Base-by-base conservation (phyloP, 2,113 vertebrate genomes). In the rabbit (Oryctolagus cuniculus) region DNA sequence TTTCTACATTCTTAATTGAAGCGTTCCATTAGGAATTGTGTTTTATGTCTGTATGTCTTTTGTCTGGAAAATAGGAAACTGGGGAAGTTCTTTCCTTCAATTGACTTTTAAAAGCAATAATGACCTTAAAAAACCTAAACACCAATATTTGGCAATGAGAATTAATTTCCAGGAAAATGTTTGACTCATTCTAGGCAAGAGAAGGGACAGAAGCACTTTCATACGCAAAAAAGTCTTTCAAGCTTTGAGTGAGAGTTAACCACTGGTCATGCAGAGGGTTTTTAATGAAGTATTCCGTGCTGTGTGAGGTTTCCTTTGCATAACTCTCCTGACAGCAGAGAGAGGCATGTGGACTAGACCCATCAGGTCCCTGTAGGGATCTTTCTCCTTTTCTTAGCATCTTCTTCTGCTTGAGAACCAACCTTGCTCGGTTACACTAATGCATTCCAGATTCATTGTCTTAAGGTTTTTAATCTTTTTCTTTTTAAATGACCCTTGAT, bases 151-250 rank as follows among this genome's bases (percentile, higher is more conserved):
- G 31, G 49, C 64, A 92, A 83, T 34, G 17, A 49, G 19, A 93
- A 55, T 9, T 66, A 72, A 86, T 87, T 96, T 91, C 69, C 82
- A 92, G 15, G 13, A 93, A 92, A 89, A 69, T 2, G 2, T 27
- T 55, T 74, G 5, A 38, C 19, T 16, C 9, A 83, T 94, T 79
- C 88, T 77, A 90, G 34, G 70, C 74, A 95, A 92, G 38, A 55
- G 64, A 95, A 13, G 31, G 19, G 64, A 81, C 16, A 82, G n/a
- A 53, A 89, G 81, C 10, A n/a, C 25, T 89, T 55, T 74, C 67
- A 31, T 72, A 83, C 69, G n/a, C 15, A 75, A n/a, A 63, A 80
- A 81, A 38, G 29, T 80, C 22, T 77, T 70, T 49, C 63, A 95
- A 72, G 31, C 1, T 2, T 77, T 80, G 24, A 63, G 29, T 66